phyloP scores from a whole-genome alignment of 2,113 vertebrate genomes.

The Pipa parva region DNA sequence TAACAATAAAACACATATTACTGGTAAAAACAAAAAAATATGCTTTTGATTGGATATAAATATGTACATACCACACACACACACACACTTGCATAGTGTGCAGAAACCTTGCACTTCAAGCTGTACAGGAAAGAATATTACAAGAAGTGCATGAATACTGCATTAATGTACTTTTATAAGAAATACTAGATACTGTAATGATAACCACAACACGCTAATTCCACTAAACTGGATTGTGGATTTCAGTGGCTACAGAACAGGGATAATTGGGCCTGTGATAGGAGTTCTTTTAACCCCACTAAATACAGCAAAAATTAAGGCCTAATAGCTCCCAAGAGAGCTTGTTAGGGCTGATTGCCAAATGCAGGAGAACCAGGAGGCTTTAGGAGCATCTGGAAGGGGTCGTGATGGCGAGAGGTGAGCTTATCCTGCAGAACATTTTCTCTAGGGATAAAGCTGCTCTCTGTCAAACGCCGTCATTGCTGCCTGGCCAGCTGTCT shows the following conservation, averaged over 20 bases:
- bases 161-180: neutral
- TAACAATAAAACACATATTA: no score
- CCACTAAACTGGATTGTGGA: slow-evolving; percentile 5
- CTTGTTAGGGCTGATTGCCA: slow-evolving; percentile 99
- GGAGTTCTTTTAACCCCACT: slow-evolving; percentile 83
- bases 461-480: slow-evolving; percentile 92
- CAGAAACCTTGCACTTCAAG: no score
- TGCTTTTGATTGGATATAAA: no score
- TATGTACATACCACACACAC: no score
- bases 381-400: slow-evolving; percentile 87
- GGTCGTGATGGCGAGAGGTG: slow-evolving; percentile 79
- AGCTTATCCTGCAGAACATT: slow-evolving; percentile 75
- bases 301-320: slow-evolving; percentile 91
- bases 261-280: slow-evolving; percentile 35
- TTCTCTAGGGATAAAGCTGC: slow-evolving; percentile 76
- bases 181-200: neutral
- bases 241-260: slow-evolving; percentile 19
- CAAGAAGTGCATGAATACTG: no score
- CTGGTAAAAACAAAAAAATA: no score
- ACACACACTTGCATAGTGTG: no score
- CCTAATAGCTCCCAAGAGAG: slow-evolving; percentile 91
- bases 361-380: slow-evolving; percentile 95
- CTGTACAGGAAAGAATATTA: no score
- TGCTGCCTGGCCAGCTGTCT: slow-evolving; percentile 80
- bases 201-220: neutral